Percentiles rank a stretch among this genome's conserved stretches.
Conservation (phyloP, 2,113 vertebrate species). For the Burhinus oedicnemus region DNA sequence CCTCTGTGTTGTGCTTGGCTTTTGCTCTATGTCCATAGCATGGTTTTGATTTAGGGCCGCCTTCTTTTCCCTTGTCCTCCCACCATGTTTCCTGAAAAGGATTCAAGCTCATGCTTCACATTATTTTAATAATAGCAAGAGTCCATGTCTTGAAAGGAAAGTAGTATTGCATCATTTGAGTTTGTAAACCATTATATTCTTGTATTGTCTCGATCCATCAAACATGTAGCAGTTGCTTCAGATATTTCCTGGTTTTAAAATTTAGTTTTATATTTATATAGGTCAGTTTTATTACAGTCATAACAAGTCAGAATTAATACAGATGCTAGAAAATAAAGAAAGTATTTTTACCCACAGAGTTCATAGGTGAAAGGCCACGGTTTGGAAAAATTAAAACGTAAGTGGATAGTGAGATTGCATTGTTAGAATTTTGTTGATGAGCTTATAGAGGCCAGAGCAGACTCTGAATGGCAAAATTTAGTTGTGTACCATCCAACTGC, state of each 20-base stretch:
- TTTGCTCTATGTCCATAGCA: not conserved
- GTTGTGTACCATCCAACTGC: not conserved
- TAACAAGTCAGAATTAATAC: not conserved
- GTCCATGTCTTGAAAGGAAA: not conserved
- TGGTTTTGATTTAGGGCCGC: not conserved
- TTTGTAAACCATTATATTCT: not conserved
- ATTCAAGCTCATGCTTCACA: not conserved
- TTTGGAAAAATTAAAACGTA: not conserved
- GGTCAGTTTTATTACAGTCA: not conserved
- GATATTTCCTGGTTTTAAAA: not conserved
- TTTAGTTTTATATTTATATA: not conserved
- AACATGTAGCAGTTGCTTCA: not conserved
- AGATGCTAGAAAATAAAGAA: not conserved
- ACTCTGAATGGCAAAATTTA: not conserved
- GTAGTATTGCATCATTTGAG: not conserved
- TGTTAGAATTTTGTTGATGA: not conserved
- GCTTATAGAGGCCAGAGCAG: not conserved
- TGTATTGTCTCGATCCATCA: not conserved
- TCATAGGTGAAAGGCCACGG: not conserved
- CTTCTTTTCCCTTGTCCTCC: not conserved
- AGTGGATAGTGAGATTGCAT: not conserved
- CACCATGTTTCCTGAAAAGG: not conserved
- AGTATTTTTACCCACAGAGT: not conserved
- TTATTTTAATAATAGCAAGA: not conserved
- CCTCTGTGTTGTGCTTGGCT: accelerated